Percentiles rank a stretch among this genome's conserved stretches.
phyloP scores from a whole-genome alignment of 2,113 vertebrate species.

The Willisornis vidua region DNA sequence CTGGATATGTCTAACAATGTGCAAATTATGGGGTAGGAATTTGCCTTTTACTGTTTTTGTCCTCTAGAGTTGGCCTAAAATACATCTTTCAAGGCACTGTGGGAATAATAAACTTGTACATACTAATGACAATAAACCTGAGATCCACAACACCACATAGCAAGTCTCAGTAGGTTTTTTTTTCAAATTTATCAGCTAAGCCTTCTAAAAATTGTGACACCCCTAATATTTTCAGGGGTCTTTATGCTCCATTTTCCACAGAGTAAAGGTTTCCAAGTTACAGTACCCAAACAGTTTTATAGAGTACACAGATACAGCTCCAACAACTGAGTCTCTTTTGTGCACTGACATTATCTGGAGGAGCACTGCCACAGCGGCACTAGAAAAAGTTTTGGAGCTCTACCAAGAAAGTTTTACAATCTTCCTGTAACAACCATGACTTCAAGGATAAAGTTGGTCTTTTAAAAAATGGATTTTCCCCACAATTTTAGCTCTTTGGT shows the following conservation, averaged over 20 bases:
- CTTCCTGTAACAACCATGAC: background rate
- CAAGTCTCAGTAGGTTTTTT: background rate
- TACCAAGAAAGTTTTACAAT: background rate
- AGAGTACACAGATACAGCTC: background rate
- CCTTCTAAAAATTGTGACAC: background rate
- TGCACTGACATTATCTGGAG: background rate
- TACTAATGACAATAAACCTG: background rate
- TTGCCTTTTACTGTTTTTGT: background rate
- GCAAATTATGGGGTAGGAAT: background rate
- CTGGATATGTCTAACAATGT: background rate
- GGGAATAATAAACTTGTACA: background rate
- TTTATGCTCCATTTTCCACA: background rate
- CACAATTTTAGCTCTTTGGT: background rate
- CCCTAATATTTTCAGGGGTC: background rate
- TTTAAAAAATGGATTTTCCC: background rate
- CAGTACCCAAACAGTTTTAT: background rate
- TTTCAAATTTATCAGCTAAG: background rate
- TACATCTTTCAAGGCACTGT: background rate
- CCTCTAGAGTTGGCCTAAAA: background rate
- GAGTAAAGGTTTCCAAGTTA: background rate
- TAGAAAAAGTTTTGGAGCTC: background rate
- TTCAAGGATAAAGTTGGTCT: background rate
- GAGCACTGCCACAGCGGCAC: background rate
- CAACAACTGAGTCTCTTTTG: background rate
- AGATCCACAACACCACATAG: background rate